Base-by-base conservation (phyloP, 2,797 vertebrate genomes). In the Eidolon dupreanum region DNA sequence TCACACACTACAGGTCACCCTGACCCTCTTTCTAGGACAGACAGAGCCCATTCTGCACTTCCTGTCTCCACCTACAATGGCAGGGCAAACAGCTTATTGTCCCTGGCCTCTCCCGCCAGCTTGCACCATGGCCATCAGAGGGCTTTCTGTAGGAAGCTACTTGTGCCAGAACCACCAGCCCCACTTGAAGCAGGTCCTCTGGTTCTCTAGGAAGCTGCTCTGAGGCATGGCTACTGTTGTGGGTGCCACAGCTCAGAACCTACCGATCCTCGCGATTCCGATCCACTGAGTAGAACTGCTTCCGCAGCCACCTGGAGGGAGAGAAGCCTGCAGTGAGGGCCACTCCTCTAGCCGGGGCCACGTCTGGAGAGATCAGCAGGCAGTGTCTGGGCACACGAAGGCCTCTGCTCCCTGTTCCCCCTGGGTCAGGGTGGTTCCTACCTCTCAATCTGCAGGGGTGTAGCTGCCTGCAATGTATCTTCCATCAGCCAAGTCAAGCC, bases 391-490 rank as follows among this genome's bases (percentile, higher is more conserved):
- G 26, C 6, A 22, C 17, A 75, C 33, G 28, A 20, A 75, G 28
- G 73, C 19, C 66, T 63, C 13, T 85, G 71, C 38, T 46, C 10
- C 31, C 31, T 79, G 59, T 22, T 68, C 43, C 78, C n/a, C 10
- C 1, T 5, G 61, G 20, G 61, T 53, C 41, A 33, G 43, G 3
- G 1, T 5, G 49, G 57, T 4, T 65, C 88, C 97, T 97, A 99
- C 99, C 99, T 99, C 97, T 99, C 99, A 51, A 99, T 99, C 98
- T 99, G 99, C 93, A 99, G 98, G 0, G 99, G 99, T 1, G 99
- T 99, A 36, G 99, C 98, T 16, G 99, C 99, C 94, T 99, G 99
- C 15, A 99, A 97, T 0, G 99, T 99, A 95, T 99, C 99, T 1
- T 99, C 98, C 97, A 99, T 98, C 86, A 99, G 98, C 99, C 99